A percentile compares a stretch with the other conserved stretches of the same genome.
phyloP scores from a whole-genome alignment of 2,797 vertebrate genomes.

The Mergus octosetaceus region DNA sequence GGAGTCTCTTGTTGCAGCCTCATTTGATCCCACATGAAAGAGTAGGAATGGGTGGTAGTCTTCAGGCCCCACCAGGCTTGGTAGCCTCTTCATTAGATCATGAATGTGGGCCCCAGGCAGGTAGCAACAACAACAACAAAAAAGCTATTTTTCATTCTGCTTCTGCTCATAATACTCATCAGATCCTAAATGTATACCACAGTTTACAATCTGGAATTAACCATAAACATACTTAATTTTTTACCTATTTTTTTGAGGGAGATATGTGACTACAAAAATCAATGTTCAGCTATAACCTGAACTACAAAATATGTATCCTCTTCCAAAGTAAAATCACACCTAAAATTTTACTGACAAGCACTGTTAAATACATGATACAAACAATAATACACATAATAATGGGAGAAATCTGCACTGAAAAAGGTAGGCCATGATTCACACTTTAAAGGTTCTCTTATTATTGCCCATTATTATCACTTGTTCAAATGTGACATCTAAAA shows the following conservation, averaged over 20 bases:
- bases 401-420: neutral
- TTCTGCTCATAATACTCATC: neutral
- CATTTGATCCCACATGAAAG: too few species aligned
- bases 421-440: neutral
- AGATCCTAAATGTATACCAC: neutral
- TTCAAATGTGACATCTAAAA: neutral
- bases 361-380: neutral
- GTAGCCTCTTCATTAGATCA: too few species aligned
- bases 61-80: too few species aligned
- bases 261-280: neutral
- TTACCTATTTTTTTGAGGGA: neutral
- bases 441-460: neutral
- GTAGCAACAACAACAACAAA: neutral
- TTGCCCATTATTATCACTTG: neutral
- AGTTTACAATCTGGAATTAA: neutral
- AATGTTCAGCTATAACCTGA: neutral
- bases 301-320: neutral
- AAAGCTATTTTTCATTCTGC: neutral
- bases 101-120: too few species aligned
- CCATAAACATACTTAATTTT: neutral
- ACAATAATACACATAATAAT: neutral
- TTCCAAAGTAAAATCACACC: neutral
- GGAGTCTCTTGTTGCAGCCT: too few species aligned
- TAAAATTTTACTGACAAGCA: neutral
- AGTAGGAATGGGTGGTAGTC: too few species aligned